Evolutionary conservation across 1,140 invertebrate genomes (phyloP).

Genomic region (Lasioglossum albipes): DNA sequence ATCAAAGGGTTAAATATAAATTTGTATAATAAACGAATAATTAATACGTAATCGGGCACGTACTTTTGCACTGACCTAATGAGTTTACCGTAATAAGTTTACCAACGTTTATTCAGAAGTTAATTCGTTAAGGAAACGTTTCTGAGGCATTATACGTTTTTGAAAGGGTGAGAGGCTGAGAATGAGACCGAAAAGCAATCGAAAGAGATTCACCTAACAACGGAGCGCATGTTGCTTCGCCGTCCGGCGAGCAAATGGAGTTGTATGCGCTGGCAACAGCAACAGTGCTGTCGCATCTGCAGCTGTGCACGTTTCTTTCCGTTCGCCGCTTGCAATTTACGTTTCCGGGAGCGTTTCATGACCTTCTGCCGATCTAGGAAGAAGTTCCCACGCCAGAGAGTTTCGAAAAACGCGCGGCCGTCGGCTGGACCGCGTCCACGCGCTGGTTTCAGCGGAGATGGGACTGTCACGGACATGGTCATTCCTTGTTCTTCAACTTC

Average conservation of each 20-base stretch:
- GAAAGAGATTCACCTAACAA: conserved; percentile 73
- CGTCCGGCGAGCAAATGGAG: conserved; percentile 75
- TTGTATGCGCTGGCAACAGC: conserved; percentile 76
- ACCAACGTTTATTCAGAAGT: too few relatives aligned
- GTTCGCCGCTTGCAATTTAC: conserved; percentile 66
- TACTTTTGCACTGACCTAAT: too few relatives aligned
- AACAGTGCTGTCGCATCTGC: conserved; percentile 74
- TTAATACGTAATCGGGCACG: too few relatives aligned
- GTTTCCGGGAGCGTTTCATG: conserved; percentile 71
- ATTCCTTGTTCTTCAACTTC: conserved; percentile 32
- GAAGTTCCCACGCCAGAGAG: conserved; percentile 75
- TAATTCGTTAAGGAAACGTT: too few relatives aligned
- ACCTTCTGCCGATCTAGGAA: conserved; percentile 73
- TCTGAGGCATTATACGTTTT: too few relatives aligned
- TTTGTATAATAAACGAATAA: too few relatives aligned
- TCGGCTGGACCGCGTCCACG: conserved; percentile 76
- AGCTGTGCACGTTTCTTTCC: conserved; percentile 57
- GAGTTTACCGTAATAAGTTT: too few relatives aligned
- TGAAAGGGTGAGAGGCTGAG: too few relatives aligned
- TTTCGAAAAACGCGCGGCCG: conserved; percentile 76
- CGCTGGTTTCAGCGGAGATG: conserved; percentile 63
- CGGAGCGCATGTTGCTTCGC: conserved; percentile 74
- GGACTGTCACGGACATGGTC: conserved; percentile 68
- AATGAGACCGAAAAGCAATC: not conserved
- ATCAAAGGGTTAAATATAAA: too few relatives aligned